Conservation (phyloP, 2,888 invertebrate genomes). For the Pammene fasciana region DNA sequence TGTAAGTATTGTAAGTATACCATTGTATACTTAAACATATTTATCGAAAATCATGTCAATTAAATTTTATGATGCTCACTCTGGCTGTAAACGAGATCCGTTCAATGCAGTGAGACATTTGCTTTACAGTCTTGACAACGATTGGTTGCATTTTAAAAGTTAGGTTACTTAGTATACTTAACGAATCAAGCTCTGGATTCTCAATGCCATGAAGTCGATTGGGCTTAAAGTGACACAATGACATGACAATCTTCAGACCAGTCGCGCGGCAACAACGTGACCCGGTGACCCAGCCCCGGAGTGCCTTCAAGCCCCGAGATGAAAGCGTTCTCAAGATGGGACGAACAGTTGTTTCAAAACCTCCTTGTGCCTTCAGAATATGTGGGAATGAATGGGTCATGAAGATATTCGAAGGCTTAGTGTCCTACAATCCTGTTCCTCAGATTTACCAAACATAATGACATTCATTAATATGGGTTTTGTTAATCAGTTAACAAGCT, state of each 20-base stretch:
- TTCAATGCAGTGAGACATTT: no score
- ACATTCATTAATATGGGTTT: neutral
- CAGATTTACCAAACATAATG: neutral
- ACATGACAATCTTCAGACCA: conserved; percentile 17
- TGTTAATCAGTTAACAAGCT: neutral
- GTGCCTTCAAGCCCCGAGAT: conserved; percentile 19
- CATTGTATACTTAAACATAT: no score
- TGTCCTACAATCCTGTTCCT: neutral
- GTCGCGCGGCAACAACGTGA: conserved; percentile 26
- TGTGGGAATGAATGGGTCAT: neutral
- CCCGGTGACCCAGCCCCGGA: conserved; percentile 25
- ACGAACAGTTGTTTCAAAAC: conserved; percentile 23
- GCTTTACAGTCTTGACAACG: no score
- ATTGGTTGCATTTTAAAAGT: no score
- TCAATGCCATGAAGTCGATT: neutral
- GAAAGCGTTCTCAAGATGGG: conserved; percentile 24
- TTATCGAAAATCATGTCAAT: no score
- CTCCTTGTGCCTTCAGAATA: conserved; percentile 1
- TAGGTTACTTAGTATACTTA: neutral
- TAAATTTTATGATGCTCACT: no score
- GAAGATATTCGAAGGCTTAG: conserved; percentile 1
- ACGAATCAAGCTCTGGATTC: neutral
- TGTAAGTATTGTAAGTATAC: no score
- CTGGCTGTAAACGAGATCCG: no score
- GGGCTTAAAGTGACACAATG: conserved; percentile 16